Conservation (phyloP, 1,140 invertebrate genomes). For the Polypedilum pembai region DNA sequence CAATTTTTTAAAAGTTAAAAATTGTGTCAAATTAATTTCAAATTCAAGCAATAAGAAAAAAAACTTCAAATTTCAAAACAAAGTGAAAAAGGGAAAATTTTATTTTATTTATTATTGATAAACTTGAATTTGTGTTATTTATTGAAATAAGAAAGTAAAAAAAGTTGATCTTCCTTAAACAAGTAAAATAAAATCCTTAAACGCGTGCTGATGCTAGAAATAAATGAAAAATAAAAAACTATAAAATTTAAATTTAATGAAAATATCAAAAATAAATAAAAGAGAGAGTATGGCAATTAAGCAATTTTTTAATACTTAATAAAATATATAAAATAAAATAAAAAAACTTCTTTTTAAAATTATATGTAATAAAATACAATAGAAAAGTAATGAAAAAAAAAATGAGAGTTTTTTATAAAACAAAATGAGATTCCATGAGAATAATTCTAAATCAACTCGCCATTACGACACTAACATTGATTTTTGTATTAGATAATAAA, state of each 20-base stretch:
- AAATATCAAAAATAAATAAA: neutral
- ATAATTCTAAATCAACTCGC: conserved; percentile 6
- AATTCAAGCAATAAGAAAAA: no score
- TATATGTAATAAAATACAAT: neutral
- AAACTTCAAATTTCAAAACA: no score
- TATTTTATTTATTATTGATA: no score
- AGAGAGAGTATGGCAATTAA: neutral
- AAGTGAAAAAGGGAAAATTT: no score
- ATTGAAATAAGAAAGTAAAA: no score
- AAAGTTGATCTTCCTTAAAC: no score
- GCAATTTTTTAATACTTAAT: conserved; percentile 13
- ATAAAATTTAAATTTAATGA: conserved; percentile 1
- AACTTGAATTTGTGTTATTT: no score
- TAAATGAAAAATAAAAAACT: no score
- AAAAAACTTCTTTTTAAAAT: neutral
- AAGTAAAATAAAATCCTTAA: no score
- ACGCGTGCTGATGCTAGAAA: no score
- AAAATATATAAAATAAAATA: neutral
- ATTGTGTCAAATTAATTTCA: no score
- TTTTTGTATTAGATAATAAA: neutral
- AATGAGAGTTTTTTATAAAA: conserved; percentile 6
- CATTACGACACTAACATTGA: conserved; percentile 1
- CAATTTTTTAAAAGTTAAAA: no score
- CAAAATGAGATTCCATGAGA: conserved; percentile 4
- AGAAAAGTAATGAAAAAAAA: neutral